Conservation (phyloP, 2,888 invertebrate species). For the Andrena trimmerana region DNA sequence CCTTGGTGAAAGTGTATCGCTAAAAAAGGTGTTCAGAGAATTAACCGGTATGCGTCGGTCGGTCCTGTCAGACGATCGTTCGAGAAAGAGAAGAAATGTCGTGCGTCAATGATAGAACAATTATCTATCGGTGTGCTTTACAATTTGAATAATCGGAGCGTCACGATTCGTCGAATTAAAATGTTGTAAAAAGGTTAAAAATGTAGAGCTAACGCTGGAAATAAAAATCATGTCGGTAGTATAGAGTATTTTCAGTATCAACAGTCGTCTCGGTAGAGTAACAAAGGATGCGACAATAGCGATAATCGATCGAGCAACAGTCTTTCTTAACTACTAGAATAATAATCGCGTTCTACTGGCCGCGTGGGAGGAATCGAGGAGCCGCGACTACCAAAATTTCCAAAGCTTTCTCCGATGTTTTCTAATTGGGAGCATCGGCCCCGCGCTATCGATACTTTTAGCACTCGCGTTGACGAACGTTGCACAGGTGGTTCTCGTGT, state of each 20-base stretch:
- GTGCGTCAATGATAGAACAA: not conserved
- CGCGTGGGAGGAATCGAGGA: not conserved
- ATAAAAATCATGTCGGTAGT: not conserved
- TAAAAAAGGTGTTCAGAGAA: not conserved
- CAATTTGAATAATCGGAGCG: not conserved
- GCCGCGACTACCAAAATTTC: slow-evolving; percentile 73
- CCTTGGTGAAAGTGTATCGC: slow-evolving; percentile 1
- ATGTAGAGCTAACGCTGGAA: not conserved
- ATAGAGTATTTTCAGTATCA: not conserved
- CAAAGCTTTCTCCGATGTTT: slow-evolving; percentile 60
- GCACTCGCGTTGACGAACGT: not conserved
- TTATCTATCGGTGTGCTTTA: not conserved
- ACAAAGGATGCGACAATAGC: not conserved
- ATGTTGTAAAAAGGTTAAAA: not conserved
- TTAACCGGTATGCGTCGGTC: slow-evolving; percentile 3
- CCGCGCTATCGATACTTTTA: not conserved
- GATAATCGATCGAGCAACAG: not conserved
- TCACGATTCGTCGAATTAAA: slow-evolving; percentile 7
- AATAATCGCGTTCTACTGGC: not conserved
- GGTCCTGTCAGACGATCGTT: not conserved
- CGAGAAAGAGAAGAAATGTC: not conserved
- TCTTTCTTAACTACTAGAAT: not conserved
- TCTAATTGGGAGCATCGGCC: slow-evolving; percentile 15
- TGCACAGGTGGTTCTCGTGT: not conserved
- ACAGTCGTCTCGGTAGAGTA: not conserved